phyloP scores from a whole-genome alignment of 2,797 vertebrate species.

The Anableps anableps region DNA sequence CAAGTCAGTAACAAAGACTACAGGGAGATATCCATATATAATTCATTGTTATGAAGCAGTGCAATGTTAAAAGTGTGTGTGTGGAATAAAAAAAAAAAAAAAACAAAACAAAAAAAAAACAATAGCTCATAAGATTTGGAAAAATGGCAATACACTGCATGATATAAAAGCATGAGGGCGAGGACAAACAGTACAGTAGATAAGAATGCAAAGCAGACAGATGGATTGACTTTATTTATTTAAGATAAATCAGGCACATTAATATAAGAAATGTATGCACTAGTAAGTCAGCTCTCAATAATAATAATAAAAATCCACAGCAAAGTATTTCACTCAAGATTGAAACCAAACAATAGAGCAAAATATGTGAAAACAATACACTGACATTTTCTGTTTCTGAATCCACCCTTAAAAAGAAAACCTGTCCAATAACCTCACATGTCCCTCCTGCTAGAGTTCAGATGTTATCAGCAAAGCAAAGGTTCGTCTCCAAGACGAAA shows the following conservation, averaged over 20 bases:
- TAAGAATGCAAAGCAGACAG: background rate
- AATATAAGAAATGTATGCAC: slow-evolving; percentile 66
- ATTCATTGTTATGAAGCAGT: slow-evolving; percentile 35
- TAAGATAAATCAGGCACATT: slow-evolving; percentile 76
- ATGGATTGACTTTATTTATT: slow-evolving; percentile 56
- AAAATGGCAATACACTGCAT: slow-evolving; percentile 7
- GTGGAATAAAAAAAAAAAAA: background rate
- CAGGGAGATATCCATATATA: slow-evolving; percentile 7
- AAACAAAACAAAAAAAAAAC: slow-evolving; percentile 2
- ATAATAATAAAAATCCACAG: slow-evolving; percentile 64
- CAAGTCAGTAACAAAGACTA: slow-evolving; percentile 26
- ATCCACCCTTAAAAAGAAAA: slow-evolving; percentile 11
- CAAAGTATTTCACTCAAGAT: slow-evolving; percentile 66
- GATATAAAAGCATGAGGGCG: background rate
- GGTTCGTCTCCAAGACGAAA: slow-evolving; percentile 31
- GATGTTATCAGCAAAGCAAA: slow-evolving; percentile 49
- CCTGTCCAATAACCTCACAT: slow-evolving; percentile 29
- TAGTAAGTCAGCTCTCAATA: slow-evolving; percentile 67
- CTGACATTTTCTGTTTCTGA: background rate
- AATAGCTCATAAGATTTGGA: background rate
- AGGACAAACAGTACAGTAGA: background rate
- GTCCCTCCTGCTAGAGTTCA: slow-evolving; percentile 48
- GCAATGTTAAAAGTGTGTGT: background rate
- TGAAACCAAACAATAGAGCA: slow-evolving; percentile 59
- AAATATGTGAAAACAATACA: slow-evolving; percentile 1